Evolutionary conservation across 1,140 invertebrate species (phyloP).

Genomic region (Nomia melanderi): DNA sequence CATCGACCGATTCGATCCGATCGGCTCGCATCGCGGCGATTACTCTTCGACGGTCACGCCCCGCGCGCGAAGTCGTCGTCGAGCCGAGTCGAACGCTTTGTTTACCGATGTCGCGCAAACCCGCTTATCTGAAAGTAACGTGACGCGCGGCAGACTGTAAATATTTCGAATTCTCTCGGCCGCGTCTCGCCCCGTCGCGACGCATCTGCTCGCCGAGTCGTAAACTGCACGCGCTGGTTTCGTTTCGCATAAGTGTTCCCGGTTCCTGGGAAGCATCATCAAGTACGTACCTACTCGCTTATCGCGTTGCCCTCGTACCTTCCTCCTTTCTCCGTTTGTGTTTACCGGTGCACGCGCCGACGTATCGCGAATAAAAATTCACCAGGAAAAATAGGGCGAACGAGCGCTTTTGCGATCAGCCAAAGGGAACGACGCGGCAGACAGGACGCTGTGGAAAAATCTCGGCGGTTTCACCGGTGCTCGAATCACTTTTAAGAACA

Average conservation of each 20-base stretch:
- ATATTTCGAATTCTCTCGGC: constrained; percentile 60
- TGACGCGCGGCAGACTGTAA: constrained; percentile 42
- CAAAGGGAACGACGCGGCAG: too few relatives aligned
- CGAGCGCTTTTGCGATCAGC: background rate
- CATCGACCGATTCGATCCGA: too few relatives aligned
- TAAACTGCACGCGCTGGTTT: constrained; percentile 37
- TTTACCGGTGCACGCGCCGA: background rate
- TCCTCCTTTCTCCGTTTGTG: too few relatives aligned
- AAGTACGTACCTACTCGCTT: background rate
- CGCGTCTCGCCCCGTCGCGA: too few relatives aligned
- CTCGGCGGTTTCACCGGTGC: too few relatives aligned
- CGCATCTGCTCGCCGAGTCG: constrained; percentile 32
- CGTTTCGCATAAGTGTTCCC: constrained; percentile 21
- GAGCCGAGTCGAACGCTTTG: constrained; percentile 37
- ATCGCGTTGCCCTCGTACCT: background rate
- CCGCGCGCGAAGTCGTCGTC: background rate
- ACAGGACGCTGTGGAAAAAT: too few relatives aligned
- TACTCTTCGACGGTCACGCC: too few relatives aligned
- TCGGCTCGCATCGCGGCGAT: background rate
- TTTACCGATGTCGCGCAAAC: constrained; percentile 60
- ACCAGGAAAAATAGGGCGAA: background rate
- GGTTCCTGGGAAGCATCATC: constrained; percentile 17
- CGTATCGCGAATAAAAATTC: background rate
- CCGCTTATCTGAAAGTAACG: constrained; percentile 53
- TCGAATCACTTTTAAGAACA: too few relatives aligned